Evolutionary conservation across 2,113 vertebrate genomes (phyloP).

Genomic region (Megaptera novaeangliae): DNA sequence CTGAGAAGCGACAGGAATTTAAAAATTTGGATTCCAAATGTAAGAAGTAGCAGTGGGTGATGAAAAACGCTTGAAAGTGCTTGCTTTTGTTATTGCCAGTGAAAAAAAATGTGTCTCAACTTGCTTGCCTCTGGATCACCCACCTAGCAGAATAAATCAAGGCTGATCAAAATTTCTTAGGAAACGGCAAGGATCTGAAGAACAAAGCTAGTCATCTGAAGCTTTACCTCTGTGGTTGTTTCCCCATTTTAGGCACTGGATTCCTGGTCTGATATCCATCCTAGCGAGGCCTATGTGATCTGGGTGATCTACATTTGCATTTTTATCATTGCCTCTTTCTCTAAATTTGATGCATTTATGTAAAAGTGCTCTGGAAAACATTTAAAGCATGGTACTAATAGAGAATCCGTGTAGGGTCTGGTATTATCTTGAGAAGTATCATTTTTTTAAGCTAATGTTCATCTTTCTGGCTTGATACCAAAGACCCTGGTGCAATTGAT

Average conservation of each 20-base stretch:
- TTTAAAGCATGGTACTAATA: background rate
- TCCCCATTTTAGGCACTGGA: background rate
- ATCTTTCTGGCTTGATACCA: background rate
- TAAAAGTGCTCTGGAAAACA: background rate
- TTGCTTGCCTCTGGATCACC: background rate
- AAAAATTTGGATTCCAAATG: conserved; percentile 2
- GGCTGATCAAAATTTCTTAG: background rate
- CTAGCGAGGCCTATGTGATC: background rate
- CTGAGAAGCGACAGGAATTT: conserved; percentile 46
- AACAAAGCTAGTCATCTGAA: background rate
- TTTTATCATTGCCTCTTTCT: background rate
- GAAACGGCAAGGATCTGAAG: background rate
- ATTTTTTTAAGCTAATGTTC: conserved; percentile 2
- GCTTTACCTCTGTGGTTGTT: background rate
- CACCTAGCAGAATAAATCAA: background rate
- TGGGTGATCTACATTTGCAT: background rate
- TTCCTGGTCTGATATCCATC: background rate
- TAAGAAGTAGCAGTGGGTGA: background rate
- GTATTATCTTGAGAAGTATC: background rate
- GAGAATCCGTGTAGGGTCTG: background rate
- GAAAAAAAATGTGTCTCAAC: background rate
- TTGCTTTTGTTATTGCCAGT: background rate
- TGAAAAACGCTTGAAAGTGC: background rate
- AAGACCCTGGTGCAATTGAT: background rate
- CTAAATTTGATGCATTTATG: background rate